Base-by-base conservation (phyloP, 2,888 invertebrate species). In the Conistra vaccinii region DNA sequence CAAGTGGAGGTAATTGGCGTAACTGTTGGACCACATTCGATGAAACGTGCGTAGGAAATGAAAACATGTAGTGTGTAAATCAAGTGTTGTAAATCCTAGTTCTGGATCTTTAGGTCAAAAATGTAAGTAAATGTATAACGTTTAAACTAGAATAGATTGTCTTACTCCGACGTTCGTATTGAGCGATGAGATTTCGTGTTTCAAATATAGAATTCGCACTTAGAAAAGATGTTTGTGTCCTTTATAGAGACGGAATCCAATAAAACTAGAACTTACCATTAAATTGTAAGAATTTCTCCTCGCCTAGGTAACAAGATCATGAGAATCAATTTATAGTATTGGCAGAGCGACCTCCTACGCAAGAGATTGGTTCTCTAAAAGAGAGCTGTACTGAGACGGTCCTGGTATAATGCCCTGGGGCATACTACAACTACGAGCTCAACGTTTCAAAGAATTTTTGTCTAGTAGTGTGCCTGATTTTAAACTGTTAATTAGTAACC, bases 1-100 rank as follows among this genome's bases (percentile, higher is more conserved):
- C 85, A 73, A 72, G 55, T 72, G 61, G 65, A 68, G 70, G 65
- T 82, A 84, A 82, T 84, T 71, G 83, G 65, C 75, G 75, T 71
- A 85, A 78, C 83, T 66, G 67, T 70, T 85, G 76, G 57, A 69
- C 71, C 76, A 81, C 61, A 84, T 76, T 76, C 58, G 68, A 65
- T 68, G 17, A n/a, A 76, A 84, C 63, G 48, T 83, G 63, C 51
- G 51, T 32, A 75, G n/a, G 17, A 68, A 68, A 84, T 71, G 60
- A 65, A 81, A 65, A 80, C 63, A 58, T 35, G 67, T 9, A 48
- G 48, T 48, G 23, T 23, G 48, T 48, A 48, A 48, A 48, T 48
- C 48, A 23, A 51, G 65, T 80, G 61, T 84, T 68, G 32, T 66
- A 48, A 55, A 72, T 57, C 32, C 53, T 26, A 26, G 45, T 63